These are phyloP conservation scores for Condylura cristata DNA, from an alignment of 2,113 vertebrate species.

Conservation along the genomic window DNA sequence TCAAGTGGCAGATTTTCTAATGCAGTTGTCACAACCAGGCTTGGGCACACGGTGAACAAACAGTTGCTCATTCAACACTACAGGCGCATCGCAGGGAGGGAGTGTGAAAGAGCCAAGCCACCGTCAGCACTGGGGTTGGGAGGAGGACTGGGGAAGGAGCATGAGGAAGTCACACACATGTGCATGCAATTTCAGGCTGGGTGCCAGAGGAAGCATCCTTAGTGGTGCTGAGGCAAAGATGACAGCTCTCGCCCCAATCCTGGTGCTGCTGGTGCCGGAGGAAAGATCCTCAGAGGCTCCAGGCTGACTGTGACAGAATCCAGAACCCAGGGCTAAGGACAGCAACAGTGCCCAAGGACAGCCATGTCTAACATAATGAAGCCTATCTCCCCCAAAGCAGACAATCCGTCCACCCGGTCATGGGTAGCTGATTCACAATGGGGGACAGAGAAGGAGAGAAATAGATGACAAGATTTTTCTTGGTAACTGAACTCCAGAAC, in stretches of 20 bases:
- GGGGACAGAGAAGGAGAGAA: not conserved
- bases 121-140: too few species aligned
- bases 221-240: not conserved
- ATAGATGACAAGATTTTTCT: accelerated
- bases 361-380: not conserved
- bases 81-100: not conserved
- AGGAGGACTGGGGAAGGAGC: too few species aligned
- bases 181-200: not conserved
- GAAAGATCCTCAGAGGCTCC: not conserved
- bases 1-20: not conserved
- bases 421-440: not conserved
- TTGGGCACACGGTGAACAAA: not conserved
- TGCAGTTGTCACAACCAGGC: too few species aligned
- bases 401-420: too few species aligned
- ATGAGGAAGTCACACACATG: too few species aligned
- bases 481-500: not conserved
- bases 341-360: not conserved
- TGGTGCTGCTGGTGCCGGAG: too few species aligned
- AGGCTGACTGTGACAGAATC: not conserved
- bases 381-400: accelerated
- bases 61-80: too few species aligned
- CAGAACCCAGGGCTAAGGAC: too few species aligned
- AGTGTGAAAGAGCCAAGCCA: not conserved
- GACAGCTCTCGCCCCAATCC: not conserved
- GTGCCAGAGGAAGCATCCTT: not conserved